Conservation (phyloP, 2,888 invertebrate species). For the Blastobasis adustella region DNA sequence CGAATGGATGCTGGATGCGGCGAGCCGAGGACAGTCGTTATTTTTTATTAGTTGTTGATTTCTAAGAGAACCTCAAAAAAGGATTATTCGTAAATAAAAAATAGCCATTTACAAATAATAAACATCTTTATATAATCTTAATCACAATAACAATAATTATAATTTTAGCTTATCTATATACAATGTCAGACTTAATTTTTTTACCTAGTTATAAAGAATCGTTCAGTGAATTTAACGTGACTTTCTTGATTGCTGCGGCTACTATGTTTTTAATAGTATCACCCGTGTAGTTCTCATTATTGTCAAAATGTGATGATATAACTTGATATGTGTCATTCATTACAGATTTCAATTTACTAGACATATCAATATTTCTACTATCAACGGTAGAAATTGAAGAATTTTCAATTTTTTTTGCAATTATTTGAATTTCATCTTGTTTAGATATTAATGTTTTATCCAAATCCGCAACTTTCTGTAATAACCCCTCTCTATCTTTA, state of each 20-base stretch:
- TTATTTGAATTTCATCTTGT: conserved; percentile 18
- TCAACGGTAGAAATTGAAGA: conserved; percentile 12
- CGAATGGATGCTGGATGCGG: too few species aligned
- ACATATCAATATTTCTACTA: conserved; percentile 17
- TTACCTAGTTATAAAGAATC: background rate
- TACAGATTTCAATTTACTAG: conserved; percentile 41
- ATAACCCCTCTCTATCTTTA: conserved; percentile 16
- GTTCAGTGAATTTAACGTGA: conserved; percentile 40
- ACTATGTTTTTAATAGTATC: conserved; percentile 42
- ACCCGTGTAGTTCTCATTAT: conserved; percentile 38
- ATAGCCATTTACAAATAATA: too few species aligned
- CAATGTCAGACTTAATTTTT: too few species aligned
- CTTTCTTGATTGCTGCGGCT: conserved; percentile 50
- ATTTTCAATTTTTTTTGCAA: conserved; percentile 14
- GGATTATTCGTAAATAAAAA: too few species aligned
- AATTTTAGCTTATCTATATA: too few species aligned
- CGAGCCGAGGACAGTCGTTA: too few species aligned
- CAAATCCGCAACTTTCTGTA: conserved; percentile 24
- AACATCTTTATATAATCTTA: too few species aligned
- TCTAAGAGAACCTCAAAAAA: too few species aligned
- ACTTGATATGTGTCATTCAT: conserved; percentile 60
- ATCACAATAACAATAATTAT: too few species aligned
- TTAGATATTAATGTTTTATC: conserved; percentile 23
- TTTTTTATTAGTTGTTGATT: too few species aligned
- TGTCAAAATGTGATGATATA: conserved; percentile 45